Evolutionary conservation across 2,113 vertebrate genomes (phyloP).

Genomic region (Archocentrus centrarchus): DNA sequence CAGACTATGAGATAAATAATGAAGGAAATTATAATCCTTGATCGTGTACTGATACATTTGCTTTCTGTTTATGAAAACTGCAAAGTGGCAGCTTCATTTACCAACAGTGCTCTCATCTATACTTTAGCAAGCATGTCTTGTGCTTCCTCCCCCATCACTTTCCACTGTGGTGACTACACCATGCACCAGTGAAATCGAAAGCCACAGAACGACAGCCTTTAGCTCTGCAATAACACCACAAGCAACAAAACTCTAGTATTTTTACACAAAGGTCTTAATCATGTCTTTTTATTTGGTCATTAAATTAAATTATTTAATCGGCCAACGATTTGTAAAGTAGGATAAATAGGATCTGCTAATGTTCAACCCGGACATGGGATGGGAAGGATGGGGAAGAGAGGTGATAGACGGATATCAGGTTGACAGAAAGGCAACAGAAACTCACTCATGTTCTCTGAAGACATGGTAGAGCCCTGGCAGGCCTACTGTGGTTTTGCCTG

Average conservation of each 20-base stretch:
- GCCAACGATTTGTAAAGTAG: no score
- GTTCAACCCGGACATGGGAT: no score
- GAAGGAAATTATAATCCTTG: not conserved
- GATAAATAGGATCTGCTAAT: no score
- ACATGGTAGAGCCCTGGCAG: no score
- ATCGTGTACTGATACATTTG: not conserved
- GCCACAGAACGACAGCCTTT: not conserved
- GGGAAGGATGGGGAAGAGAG: no score
- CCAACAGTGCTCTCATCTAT: not conserved
- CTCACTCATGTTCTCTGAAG: no score
- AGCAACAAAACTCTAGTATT: accelerated
- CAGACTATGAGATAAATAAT: not conserved
- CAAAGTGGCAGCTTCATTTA: no score
- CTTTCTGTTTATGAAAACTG: not conserved
- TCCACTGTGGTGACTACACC: conserved; percentile 3
- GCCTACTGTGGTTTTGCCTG: no score
- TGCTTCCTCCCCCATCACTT: not conserved
- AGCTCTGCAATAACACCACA: not conserved
- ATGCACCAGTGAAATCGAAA: not conserved
- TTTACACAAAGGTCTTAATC: not conserved
- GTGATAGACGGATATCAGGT: no score
- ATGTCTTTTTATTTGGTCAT: not conserved
- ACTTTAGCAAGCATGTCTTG: not conserved
- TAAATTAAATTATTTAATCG: no score
- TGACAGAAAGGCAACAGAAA: no score